Conservation (phyloP, 2,113 vertebrate genomes). For the Merops nubicus region DNA sequence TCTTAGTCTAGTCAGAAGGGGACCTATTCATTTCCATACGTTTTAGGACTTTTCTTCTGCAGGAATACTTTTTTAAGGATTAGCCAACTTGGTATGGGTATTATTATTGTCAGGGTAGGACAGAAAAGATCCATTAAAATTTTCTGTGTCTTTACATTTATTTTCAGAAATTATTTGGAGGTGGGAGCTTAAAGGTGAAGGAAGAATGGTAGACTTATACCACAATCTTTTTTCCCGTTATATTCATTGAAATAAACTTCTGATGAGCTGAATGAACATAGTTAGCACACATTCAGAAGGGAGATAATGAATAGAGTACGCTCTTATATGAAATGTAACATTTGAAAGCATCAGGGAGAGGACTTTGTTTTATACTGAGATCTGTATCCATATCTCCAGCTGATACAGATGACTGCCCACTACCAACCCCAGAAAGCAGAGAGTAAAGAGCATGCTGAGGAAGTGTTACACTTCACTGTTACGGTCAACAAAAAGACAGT, state of each 20-base stretch:
- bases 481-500: neutral
- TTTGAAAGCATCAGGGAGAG: neutral
- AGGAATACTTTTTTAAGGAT: neutral
- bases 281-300: neutral
- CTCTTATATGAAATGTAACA: neutral
- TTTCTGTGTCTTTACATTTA: neutral
- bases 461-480: neutral
- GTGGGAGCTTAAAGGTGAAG: neutral
- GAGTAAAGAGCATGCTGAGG: neutral
- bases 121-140: neutral
- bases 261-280: neutral
- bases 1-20: neutral
- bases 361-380: neutral
- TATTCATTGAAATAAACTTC: neutral
- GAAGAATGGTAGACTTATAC: neutral
- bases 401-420: neutral
- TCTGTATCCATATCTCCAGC: neutral
- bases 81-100: accelerated
- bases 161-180: neutral
- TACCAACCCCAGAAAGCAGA: neutral
- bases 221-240: neutral
- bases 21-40: neutral
- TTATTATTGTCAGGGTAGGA: neutral
- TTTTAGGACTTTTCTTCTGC: neutral
- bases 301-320: neutral